These are phyloP conservation scores for Marmota monax DNA, from an alignment of 2,113 vertebrate species.

Conservation along the genomic window DNA sequence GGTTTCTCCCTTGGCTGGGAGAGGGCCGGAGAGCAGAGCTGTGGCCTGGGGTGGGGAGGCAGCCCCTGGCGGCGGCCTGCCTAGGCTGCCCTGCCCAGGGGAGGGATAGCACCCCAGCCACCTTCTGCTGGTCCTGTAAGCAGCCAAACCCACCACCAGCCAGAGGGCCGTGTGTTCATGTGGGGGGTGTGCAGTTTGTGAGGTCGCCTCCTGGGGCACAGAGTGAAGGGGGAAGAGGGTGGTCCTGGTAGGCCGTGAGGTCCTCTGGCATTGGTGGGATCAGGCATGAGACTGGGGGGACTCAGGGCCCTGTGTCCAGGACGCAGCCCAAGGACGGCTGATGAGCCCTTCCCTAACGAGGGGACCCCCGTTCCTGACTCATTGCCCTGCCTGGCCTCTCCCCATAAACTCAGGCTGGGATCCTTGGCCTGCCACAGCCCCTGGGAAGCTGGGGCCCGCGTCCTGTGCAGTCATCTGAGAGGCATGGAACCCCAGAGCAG, in stretches of 20 bases:
- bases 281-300: not conserved
- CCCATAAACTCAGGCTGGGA: not conserved
- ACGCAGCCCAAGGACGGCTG: not conserved
- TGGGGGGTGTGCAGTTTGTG: not conserved
- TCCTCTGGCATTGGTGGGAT: not conserved
- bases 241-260: not conserved
- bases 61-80: not conserved
- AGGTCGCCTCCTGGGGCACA: not conserved
- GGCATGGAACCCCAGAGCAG: not conserved
- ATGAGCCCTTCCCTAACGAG: not conserved
- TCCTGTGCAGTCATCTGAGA: not conserved
- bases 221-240: no score
- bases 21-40: not conserved
- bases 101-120: not conserved
- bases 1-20: not conserved
- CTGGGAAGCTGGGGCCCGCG: not conserved
- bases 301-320: not conserved
- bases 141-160: not conserved
- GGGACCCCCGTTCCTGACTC: not conserved
- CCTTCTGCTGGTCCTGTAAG: not conserved
- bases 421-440: not conserved
- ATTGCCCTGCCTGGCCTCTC: no score
- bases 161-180: not conserved
- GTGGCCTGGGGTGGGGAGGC: not conserved
- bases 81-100: not conserved